phyloP scores from a whole-genome alignment of 2,113 vertebrate genomes.

The Aplodontia rufa region DNA sequence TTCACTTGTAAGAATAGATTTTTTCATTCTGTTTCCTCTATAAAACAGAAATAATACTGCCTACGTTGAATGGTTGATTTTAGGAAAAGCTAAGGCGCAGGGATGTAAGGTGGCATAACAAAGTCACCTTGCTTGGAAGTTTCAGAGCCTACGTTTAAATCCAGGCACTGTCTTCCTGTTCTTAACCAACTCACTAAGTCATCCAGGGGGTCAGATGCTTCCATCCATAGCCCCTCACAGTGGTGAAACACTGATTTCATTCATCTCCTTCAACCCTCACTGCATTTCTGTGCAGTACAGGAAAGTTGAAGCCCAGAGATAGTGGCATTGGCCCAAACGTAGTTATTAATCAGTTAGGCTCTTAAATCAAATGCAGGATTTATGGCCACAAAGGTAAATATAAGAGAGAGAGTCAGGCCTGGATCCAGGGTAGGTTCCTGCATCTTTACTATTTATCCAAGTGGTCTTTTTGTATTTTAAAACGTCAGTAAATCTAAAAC shows the following conservation, averaged over 20 bases:
- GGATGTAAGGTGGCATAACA: not conserved
- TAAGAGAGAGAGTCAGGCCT: not conserved
- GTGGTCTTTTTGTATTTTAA: not conserved
- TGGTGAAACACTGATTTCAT: not conserved
- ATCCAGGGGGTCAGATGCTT: not conserved
- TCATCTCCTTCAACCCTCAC: not conserved
- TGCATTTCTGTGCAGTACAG: not conserved
- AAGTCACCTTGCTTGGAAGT: not conserved
- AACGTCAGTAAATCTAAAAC: not conserved
- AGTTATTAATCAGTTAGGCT: not conserved
- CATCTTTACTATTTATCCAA: not conserved
- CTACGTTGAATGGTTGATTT: not conserved
- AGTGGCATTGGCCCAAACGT: not conserved
- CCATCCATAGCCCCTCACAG: not conserved
- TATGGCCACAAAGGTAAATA: not conserved
- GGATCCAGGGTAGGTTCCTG: not conserved
- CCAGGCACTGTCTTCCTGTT: not conserved
- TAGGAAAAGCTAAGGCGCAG: not conserved
- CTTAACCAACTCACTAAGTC: not conserved
- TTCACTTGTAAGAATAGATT: not conserved
- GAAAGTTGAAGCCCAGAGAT: not conserved
- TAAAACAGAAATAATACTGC: not conserved
- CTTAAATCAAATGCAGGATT: not conserved
- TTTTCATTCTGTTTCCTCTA: slow-evolving; percentile 7
- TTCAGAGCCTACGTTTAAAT: not conserved